Conservation (phyloP, 92 coral and sea anemone genomes). For the Montipora capitata region DNA sequence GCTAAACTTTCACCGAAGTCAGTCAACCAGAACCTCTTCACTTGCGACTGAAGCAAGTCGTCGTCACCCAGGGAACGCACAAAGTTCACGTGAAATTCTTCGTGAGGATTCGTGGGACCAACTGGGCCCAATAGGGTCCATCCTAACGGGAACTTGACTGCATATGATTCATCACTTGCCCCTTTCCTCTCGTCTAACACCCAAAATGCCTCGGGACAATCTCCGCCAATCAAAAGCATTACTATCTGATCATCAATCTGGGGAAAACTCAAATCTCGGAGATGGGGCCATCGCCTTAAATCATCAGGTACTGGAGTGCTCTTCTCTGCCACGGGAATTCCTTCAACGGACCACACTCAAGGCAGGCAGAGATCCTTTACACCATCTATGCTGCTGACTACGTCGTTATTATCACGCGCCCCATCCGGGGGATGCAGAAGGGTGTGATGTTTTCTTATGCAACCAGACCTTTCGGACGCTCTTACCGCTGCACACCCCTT, state of each 20-base stretch:
- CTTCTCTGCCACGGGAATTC: background rate
- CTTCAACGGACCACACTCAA: background rate
- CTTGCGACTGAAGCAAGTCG: too few relatives aligned
- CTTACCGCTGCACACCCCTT: constrained; percentile 39
- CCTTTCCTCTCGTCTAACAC: background rate
- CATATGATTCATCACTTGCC: too few relatives aligned
- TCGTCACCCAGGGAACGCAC: too few relatives aligned
- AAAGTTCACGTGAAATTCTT: too few relatives aligned
- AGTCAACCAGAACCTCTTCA: too few relatives aligned
- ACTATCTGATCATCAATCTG: too few relatives aligned
- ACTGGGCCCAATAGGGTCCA: too few relatives aligned
- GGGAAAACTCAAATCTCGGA: background rate
- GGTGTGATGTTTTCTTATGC: constrained; percentile 53
- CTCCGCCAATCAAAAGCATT: background rate
- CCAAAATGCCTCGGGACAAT: constrained; percentile 8
- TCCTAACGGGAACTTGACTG: too few relatives aligned
- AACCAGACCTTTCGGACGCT: constrained; percentile 56
- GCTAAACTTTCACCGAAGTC: too few relatives aligned
- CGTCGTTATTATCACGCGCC: background rate
- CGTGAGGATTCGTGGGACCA: too few relatives aligned
- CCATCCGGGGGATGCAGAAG: constrained; percentile 44
- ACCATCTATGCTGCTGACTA: background rate
- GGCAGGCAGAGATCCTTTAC: background rate
- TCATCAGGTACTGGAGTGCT: background rate
- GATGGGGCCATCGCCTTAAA: background rate